phyloP scores from a whole-genome alignment of 2,797 vertebrate genomes.

The Chrosomus eos region DNA sequence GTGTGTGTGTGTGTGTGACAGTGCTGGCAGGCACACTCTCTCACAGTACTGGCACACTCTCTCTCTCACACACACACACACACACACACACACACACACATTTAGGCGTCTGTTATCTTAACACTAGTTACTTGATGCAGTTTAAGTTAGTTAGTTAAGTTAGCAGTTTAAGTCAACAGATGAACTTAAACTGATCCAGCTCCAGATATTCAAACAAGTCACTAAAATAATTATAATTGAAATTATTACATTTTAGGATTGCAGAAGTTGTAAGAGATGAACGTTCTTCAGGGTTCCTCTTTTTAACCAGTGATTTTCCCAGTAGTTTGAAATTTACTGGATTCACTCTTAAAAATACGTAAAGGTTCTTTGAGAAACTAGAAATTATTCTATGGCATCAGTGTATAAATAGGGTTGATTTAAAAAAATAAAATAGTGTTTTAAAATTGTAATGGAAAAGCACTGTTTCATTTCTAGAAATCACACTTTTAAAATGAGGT shows the following conservation, averaged over 20 bases:
- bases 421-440: background rate
- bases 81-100: background rate
- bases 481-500: background rate
- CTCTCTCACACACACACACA: no score
- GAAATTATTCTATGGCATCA: no score
- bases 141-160: no score
- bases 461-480: background rate
- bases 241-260: background rate
- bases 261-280: background rate
- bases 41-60: conserved; percentile 1
- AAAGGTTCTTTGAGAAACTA: background rate
- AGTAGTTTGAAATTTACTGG: background rate
- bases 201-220: background rate
- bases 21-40: no score
- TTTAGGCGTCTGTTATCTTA: conserved; percentile 71
- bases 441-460: background rate
- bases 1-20: background rate
- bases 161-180: no score
- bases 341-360: no score
- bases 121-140: conserved; percentile 65
- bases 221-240: background rate
- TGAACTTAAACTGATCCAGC: background rate
- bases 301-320: background rate
- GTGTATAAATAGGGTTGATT: background rate
- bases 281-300: background rate